These are phyloP conservation scores for Phaenicophaeus curvirostris DNA, from an alignment of 2,797 vertebrate genomes.

Conservation along the genomic window DNA sequence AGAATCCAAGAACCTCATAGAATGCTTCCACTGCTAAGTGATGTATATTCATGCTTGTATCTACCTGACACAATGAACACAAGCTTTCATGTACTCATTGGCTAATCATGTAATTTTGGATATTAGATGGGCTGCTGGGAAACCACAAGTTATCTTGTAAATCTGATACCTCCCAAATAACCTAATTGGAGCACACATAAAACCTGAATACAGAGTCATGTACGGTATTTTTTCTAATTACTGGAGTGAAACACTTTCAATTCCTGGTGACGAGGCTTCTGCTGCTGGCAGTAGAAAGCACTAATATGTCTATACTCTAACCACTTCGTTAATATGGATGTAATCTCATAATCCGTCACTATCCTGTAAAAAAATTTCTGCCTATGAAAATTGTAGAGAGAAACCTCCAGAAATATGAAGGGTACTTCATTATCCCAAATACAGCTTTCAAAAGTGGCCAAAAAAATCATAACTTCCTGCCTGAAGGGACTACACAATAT, in stretches of 20 bases:
- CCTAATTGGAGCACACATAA: neutral
- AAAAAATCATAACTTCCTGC: neutral
- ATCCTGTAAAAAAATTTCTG: conserved; percentile 19
- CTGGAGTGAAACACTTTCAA: conserved; percentile 65
- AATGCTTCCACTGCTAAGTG: neutral
- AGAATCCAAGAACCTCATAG: too few relatives aligned
- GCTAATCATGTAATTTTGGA: conserved; percentile 20
- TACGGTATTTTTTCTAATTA: conserved; percentile 58
- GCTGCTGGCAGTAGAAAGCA: conserved; percentile 65
- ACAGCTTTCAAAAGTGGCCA: neutral
- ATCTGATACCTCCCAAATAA: conserved; percentile 1
- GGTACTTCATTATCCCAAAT: conserved; percentile 28
- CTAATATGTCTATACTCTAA: conserved; percentile 65
- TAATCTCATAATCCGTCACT: conserved; percentile 68
- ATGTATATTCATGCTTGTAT: neutral
- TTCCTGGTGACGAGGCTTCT: conserved; percentile 64
- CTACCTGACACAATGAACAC: neutral
- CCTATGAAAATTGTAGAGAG: conserved; percentile 53
- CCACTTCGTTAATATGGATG: conserved; percentile 71
- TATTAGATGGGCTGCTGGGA: conserved; percentile 50
- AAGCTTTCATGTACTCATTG: neutral
- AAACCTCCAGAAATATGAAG: conserved; percentile 50
- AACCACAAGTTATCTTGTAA: conserved; percentile 32
- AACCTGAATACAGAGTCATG: conserved; percentile 42
- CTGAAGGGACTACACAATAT: neutral